Evolutionary conservation across 2,113 vertebrate genomes (phyloP).

Genomic region (Thryonomys swinderianus): DNA sequence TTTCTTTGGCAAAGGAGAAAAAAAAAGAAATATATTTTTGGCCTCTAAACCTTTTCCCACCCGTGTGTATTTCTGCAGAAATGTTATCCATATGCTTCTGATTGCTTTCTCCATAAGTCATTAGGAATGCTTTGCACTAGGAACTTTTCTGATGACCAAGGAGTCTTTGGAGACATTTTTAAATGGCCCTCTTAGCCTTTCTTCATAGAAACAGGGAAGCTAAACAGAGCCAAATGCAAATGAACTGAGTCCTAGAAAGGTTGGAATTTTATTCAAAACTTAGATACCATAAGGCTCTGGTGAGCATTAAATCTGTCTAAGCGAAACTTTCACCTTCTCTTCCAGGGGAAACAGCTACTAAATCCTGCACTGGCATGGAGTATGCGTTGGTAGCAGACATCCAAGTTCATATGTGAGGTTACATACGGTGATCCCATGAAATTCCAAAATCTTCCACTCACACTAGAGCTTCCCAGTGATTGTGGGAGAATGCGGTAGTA

Average conservation of each 20-base stretch:
- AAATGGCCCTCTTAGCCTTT: constrained; percentile 68
- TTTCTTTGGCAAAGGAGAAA: constrained; percentile 81
- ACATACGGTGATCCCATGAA: background rate
- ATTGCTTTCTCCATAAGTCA: constrained; percentile 75
- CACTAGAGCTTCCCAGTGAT: background rate
- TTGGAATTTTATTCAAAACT: constrained; percentile 73
- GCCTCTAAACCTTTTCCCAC: constrained; percentile 81
- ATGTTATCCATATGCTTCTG: constrained; percentile 80
- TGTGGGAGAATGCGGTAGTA: background rate
- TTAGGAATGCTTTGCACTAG: constrained; percentile 74
- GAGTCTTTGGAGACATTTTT: constrained; percentile 70
- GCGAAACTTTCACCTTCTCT: constrained; percentile 10
- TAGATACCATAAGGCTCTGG: constrained; percentile 32
- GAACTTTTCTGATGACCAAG: constrained; percentile 77
- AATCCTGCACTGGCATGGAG: constrained; percentile 32
- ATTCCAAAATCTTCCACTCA: constrained; percentile 3
- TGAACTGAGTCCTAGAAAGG: constrained; percentile 72
- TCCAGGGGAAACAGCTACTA: constrained; percentile 25
- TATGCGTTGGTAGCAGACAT: background rate
- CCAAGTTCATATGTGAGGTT: constrained; percentile 37
- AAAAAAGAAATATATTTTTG: constrained; percentile 80
- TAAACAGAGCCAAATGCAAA: constrained; percentile 76
- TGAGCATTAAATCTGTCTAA: constrained; percentile 55
- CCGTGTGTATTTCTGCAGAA: constrained; percentile 78
- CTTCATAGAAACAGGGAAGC: constrained; percentile 53